Percentiles rank a stretch among this genome's conserved stretches.
Evolutionary conservation across 2,113 vertebrate species (phyloP).

Genomic region (Tamias sibiricus): DNA sequence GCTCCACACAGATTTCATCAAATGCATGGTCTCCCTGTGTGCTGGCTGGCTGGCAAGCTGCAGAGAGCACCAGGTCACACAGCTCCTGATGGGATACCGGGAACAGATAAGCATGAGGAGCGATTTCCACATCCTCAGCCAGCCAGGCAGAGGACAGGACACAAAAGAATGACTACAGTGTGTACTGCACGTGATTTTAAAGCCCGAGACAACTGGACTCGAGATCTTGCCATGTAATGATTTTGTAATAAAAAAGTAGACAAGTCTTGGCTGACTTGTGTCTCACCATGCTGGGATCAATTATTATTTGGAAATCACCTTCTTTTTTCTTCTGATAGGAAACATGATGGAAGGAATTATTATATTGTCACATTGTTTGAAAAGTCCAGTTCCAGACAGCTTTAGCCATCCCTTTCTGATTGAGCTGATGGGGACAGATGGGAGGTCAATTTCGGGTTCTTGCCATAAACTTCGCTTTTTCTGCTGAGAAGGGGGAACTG

Average conservation of each 20-base stretch:
- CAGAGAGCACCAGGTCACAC: constrained; percentile 70
- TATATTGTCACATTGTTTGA: constrained; percentile 65
- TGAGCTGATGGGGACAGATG: constrained; percentile 43
- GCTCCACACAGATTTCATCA: constrained; percentile 29
- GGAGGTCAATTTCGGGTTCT: constrained; percentile 38
- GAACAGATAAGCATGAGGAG: constrained; percentile 73
- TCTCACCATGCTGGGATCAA: constrained; percentile 71
- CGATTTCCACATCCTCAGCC: constrained; percentile 78
- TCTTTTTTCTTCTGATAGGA: constrained; percentile 45
- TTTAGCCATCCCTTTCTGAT: constrained; percentile 57
- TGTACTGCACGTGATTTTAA: constrained; percentile 71
- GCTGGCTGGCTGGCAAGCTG: constrained; percentile 41
- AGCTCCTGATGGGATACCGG: constrained; percentile 62
- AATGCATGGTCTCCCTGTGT: background rate
- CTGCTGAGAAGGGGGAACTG: constrained; percentile 71
- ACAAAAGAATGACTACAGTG: constrained; percentile 61
- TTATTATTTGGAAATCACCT: constrained; percentile 77
- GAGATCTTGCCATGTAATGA: constrained; percentile 70
- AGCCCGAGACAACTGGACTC: constrained; percentile 75
- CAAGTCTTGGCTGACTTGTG: constrained; percentile 65
- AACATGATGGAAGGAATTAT: constrained; percentile 64
- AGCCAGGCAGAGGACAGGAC: constrained; percentile 68
- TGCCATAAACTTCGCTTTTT: constrained; percentile 50
- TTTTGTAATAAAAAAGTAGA: constrained; percentile 75
- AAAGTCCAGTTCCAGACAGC: background rate